These are phyloP conservation scores for Drosophila pallidifrons DNA, from an alignment of 1,140 invertebrate genomes.

Conservation along the genomic window DNA sequence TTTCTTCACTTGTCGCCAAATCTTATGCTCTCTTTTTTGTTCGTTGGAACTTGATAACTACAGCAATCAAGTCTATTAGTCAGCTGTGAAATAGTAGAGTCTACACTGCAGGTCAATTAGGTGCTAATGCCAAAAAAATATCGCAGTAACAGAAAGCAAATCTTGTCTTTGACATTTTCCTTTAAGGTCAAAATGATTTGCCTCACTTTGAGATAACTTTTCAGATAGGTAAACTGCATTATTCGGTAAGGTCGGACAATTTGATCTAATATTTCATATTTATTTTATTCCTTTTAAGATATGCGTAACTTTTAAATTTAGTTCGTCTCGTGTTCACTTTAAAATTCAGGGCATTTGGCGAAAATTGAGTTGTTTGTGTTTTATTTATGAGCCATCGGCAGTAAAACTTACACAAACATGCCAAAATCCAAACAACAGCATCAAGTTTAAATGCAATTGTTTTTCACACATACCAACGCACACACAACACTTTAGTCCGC, in stretches of 20 bases:
- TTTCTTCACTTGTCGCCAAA: conserved; percentile 73
- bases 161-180: no score
- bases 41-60: background rate
- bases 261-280: no score
- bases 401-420: conserved; percentile 53
- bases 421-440: conserved; percentile 77
- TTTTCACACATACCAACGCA: conserved; percentile 28
- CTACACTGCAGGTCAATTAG: no score
- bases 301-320: no score
- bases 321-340: background rate
- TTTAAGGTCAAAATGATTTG: no score
- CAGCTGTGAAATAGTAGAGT: conserved; percentile 8
- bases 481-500: no score
- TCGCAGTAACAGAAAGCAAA: no score
- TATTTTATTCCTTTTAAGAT: no score
- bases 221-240: no score
- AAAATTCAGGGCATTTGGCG: conserved; percentile 1
- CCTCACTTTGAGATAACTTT: no score
- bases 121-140: no score
- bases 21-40: conserved; percentile 39
- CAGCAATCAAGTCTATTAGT: background rate
- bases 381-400: conserved; percentile 69
- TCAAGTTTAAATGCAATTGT: conserved; percentile 81
- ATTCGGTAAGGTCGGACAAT: no score
- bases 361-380: conserved; percentile 75